Conservation (phyloP, 2,888 invertebrate species). For the Monoplex corrugatus region DNA sequence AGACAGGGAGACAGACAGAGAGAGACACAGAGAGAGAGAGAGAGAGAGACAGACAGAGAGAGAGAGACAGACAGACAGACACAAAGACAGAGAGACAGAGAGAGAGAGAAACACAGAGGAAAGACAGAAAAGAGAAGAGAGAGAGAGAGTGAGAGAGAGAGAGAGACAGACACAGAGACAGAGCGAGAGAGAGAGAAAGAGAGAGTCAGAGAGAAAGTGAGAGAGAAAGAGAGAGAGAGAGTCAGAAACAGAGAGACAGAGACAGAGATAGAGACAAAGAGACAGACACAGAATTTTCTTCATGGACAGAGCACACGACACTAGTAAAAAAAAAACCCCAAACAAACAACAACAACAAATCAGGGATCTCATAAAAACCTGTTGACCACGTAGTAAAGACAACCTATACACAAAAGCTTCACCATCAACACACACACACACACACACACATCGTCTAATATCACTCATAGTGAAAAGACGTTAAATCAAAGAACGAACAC, state of each 20-base stretch:
- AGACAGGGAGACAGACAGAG: not conserved
- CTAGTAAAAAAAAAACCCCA: no score
- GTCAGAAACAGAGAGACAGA: not conserved
- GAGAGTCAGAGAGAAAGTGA: not conserved
- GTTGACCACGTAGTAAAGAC: no score
- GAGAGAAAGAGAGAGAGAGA: not conserved
- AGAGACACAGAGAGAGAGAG: slow-evolving; percentile 1
- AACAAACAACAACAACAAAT: no score
- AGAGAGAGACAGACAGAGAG: slow-evolving; percentile 9
- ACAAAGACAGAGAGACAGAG: slow-evolving; percentile 29
- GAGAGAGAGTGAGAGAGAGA: not conserved
- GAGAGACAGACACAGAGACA: not conserved
- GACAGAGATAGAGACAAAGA: not conserved
- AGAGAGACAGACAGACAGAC: slow-evolving; percentile 41
- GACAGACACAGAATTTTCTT: no score
- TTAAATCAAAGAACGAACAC: no score
- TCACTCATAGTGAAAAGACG: no score
- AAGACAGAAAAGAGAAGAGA: not conserved
- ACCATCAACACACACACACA: not conserved
- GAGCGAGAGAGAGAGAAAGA: not conserved
- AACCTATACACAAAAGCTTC: not conserved
- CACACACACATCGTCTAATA: not conserved
- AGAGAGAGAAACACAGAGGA: slow-evolving; percentile 24
- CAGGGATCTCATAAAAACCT: not conserved
- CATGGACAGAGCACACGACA: no score